phyloP scores from a whole-genome alignment of 1,140 invertebrate genomes.

The Carcinoscorpius rotundicauda region DNA sequence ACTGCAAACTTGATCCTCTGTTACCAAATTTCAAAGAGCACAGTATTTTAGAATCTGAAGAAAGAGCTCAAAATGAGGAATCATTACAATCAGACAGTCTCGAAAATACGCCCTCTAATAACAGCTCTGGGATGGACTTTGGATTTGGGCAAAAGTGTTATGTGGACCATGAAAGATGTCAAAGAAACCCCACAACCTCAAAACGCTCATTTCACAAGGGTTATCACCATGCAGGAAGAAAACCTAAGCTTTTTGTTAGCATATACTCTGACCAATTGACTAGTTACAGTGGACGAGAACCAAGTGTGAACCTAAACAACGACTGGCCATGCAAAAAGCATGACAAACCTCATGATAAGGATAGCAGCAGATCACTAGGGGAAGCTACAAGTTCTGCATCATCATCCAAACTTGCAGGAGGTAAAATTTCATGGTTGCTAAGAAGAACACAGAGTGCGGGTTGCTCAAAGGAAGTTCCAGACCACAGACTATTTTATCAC shows the following conservation, averaged over 20 bases:
- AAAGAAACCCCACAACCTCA: too few relatives aligned
- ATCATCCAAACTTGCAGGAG: conserved; percentile 21
- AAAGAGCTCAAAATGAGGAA: conserved; percentile 13
- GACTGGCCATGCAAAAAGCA: conserved; percentile 3
- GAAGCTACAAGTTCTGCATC: conserved; percentile 19
- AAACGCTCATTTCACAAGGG: too few relatives aligned
- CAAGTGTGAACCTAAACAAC: background rate
- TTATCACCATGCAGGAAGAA: too few relatives aligned
- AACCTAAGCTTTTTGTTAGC: background rate
- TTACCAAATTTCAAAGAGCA: too few relatives aligned
- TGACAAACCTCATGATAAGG: conserved; percentile 4
- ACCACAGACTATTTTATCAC: conserved; percentile 31
- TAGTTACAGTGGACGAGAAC: background rate
- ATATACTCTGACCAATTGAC: background rate
- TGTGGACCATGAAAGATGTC: conserved; percentile 21
- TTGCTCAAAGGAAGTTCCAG: conserved; percentile 33
- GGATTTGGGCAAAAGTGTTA: conserved; percentile 25
- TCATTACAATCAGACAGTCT: conserved; percentile 22
- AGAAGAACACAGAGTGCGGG: conserved; percentile 35
- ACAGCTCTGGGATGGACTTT: conserved; percentile 20
- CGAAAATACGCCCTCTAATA: conserved; percentile 23
- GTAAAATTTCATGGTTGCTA: conserved; percentile 30
- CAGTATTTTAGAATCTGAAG: too few relatives aligned
- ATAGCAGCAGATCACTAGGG: conserved; percentile 6
- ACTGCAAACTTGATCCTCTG: too few relatives aligned